These are phyloP conservation scores for Cheilinus undulatus DNA, from an alignment of 2,113 vertebrate species.

Conservation along the genomic window DNA sequence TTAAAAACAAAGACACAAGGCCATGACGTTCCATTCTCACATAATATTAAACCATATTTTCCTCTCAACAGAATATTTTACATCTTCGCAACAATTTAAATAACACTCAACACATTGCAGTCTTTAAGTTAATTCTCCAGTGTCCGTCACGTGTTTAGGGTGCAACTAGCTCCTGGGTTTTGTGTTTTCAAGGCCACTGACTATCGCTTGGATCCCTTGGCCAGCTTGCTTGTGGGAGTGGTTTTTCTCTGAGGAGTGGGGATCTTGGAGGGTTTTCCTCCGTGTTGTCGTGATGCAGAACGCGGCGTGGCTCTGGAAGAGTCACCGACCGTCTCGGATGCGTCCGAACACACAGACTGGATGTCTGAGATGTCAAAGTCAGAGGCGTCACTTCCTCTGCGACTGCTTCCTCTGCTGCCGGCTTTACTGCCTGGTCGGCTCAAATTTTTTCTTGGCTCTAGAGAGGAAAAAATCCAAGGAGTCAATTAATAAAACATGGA, in stretches of 20 bases:
- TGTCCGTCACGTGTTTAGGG: conserved; percentile 67
- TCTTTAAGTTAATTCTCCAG: conserved; percentile 79
- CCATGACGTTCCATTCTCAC: conserved; percentile 93
- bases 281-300: conserved; percentile 86
- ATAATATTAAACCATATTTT: conserved; percentile 92
- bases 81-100: conserved; percentile 93
- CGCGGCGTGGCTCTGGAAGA: conserved; percentile 85
- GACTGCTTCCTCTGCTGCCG: conserved; percentile 96
- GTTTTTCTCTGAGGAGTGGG: conserved; percentile 93
- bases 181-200: conserved; percentile 76
- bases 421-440: conserved; percentile 96
- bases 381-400: conserved; percentile 95
- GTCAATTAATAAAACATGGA: not conserved
- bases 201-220: conserved; percentile 96
- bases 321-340: conserved; percentile 89
- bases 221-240: conserved; percentile 89
- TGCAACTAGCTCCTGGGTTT: conserved; percentile 63
- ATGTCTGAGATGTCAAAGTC: conserved; percentile 99
- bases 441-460: conserved; percentile 87
- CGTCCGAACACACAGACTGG: conserved; percentile 95
- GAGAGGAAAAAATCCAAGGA: not conserved
- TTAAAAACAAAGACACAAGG: conserved; percentile 95
- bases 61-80: conserved; percentile 98
- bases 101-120: conserved; percentile 88
- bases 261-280: conserved; percentile 95